These are phyloP conservation scores for Adineta ricciae DNA, from an alignment of 2,888 invertebrate genomes.

Conservation along the genomic window DNA sequence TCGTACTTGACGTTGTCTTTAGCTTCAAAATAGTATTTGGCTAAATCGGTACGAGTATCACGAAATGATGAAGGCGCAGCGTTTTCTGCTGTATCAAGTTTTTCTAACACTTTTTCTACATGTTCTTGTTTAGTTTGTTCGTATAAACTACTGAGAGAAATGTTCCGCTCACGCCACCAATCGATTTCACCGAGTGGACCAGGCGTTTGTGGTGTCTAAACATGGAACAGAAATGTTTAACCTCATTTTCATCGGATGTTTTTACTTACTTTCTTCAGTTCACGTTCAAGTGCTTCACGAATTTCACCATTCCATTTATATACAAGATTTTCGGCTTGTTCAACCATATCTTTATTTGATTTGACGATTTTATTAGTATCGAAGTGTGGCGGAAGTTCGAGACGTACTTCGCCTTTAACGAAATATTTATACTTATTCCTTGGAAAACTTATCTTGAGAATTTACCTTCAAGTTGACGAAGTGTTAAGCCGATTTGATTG, in stretches of 20 bases:
- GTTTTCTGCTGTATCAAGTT: slow-evolving; percentile 57
- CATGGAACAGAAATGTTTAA: slow-evolving; percentile 56
- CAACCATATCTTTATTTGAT: slow-evolving; percentile 39
- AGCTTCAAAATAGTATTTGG: slow-evolving; percentile 62
- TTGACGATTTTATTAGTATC: slow-evolving; percentile 42
- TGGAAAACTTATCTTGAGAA: slow-evolving; percentile 38
- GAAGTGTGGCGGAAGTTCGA: slow-evolving; percentile 18
- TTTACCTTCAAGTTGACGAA: slow-evolving; percentile 67
- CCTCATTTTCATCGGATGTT: neutral
- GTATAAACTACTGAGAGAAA: slow-evolving; percentile 64
- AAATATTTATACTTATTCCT: slow-evolving; percentile 17
- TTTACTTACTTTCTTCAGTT: slow-evolving; percentile 42
- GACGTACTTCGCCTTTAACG: slow-evolving; percentile 28
- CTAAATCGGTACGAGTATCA: slow-evolving; percentile 57
- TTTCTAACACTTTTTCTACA: slow-evolving; percentile 57
- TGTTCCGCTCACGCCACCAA: slow-evolving; percentile 72
- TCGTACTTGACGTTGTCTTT: slow-evolving; percentile 59
- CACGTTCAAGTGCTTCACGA: slow-evolving; percentile 42
- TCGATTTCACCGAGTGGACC: slow-evolving; percentile 74
- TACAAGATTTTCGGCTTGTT: slow-evolving; percentile 23
- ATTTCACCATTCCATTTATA: slow-evolving; percentile 38
- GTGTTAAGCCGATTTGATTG: slow-evolving; percentile 57
- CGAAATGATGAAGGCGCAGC: slow-evolving; percentile 57
- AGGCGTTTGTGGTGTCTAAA: slow-evolving; percentile 4
- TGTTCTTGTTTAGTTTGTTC: slow-evolving; percentile 70